Evolutionary conservation across 2,113 vertebrate genomes (phyloP), one percentile per base, ranked within the genome.

Genomic region (Leptosomus discolor): DNA sequence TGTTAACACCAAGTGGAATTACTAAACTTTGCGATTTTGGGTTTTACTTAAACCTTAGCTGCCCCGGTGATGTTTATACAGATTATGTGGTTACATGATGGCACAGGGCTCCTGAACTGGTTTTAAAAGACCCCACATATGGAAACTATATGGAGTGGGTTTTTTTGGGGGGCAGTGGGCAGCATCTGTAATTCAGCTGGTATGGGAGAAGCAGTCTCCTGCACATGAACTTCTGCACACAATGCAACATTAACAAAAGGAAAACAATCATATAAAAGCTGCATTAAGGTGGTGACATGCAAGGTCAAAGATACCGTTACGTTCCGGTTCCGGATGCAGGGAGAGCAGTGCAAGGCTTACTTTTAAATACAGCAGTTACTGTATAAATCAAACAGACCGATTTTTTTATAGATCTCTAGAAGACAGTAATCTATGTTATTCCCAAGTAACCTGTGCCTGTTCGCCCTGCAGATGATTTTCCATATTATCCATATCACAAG

Each of bases 1-100:
- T 97, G 85, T 96, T 98, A 77, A 97, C 93, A 50, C 90, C 79
- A 51, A 95, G 88, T 92, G 94, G 97, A 97, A 97, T 98, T 77
- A 96, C 92, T 79, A 92, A 98, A 54, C 93, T 97, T 80, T 98
- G 97, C 97, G 97, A 98, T 96, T 98, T 98, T 90, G n/a, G 96
- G 88, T 83, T 98, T 98, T 98, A 95, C 97, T 92, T 94, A 94
- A 83, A 95, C 81, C 10, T 88, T 97, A 87, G 95, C 94, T 83
- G 91, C 79, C 77, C 97, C 69, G 97, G 95, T 74, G 98, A 98
- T 57, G 57, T 97, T 92, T 97, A 95, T 76, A 97, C 94, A 20
- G 97, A 97, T 77, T 97, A 97, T 58, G 96, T 97, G 91, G 93
- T 96, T 73, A 98, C 93, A 56, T 39, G 69, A 58, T 97, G 96